phyloP scores from a whole-genome alignment of 1,140 invertebrate genomes.

The Metopolophium dirhodum region DNA sequence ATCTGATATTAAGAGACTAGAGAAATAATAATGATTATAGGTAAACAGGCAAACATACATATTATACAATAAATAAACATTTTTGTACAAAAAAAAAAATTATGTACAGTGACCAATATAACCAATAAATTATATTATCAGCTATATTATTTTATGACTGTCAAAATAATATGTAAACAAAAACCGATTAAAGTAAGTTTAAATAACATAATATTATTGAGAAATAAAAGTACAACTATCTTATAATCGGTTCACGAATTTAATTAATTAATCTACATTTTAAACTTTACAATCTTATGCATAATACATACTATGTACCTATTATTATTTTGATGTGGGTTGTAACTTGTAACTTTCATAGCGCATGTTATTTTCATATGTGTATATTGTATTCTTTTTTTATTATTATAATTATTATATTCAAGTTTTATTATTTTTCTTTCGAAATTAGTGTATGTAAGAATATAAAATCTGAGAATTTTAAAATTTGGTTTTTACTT shows the following conservation, averaged over 20 bases:
- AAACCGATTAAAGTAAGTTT: neutral
- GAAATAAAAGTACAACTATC: neutral
- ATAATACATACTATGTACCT: neutral
- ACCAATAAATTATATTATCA: too few relatives aligned
- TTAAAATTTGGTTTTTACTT: too few relatives aligned
- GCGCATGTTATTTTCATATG: neutral
- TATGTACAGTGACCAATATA: too few relatives aligned
- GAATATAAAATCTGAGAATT: too few relatives aligned
- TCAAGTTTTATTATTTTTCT: too few relatives aligned
- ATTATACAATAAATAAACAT: too few relatives aligned
- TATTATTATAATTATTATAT: neutral
- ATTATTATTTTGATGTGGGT: neutral
- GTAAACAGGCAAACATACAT: too few relatives aligned
- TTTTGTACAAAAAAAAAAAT: too few relatives aligned
- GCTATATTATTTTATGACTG: too few relatives aligned
- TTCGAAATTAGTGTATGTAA: too few relatives aligned
- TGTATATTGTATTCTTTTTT: neutral
- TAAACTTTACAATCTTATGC: neutral
- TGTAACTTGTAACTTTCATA: neutral
- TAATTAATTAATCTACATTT: neutral
- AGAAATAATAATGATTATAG: neutral
- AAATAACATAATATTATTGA: neutral
- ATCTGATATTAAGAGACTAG: neutral
- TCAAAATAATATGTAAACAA: neutral
- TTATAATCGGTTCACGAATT: neutral